A percentile compares a stretch with the other conserved stretches of the same genome.
These are phyloP conservation scores for Chelonia mydas DNA, from an alignment of 2,797 vertebrate species.

Conservation along the genomic window DNA sequence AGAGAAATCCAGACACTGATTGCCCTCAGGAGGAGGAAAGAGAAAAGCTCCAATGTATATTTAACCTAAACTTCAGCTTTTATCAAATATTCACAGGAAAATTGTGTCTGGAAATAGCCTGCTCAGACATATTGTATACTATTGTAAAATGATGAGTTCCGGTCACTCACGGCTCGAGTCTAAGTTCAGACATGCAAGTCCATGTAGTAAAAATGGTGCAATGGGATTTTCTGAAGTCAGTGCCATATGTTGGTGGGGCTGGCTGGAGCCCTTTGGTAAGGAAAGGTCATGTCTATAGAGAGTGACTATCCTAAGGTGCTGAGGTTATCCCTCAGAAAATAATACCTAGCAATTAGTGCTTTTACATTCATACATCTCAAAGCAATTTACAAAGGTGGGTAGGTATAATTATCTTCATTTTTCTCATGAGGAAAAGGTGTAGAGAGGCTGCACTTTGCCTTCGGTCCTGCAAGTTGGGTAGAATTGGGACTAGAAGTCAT, in stretches of 20 bases:
- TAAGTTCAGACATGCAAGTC: constrained; percentile 13
- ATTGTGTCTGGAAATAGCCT: not conserved
- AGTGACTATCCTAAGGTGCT: not conserved
- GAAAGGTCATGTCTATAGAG: constrained; percentile 25
- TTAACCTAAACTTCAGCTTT: constrained; percentile 48
- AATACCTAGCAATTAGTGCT: constrained; percentile 27
- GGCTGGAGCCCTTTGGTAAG: constrained; percentile 2
- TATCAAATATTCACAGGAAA: constrained; percentile 16
- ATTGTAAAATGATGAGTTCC: not conserved
- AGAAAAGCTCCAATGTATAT: constrained; percentile 30
- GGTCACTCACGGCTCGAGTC: not conserved
- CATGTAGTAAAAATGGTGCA: not conserved
- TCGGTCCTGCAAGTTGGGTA: constrained; percentile 2
- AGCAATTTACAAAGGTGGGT: constrained; percentile 36
- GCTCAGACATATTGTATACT: not conserved
- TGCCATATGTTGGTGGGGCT: not conserved
- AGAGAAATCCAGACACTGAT: constrained; percentile 35
- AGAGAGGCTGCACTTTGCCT: constrained; percentile 16
- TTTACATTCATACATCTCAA: constrained; percentile 37
- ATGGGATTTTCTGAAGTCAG: not conserved
- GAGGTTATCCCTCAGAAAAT: not conserved
- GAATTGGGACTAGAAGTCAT: not conserved
- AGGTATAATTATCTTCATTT: not conserved
- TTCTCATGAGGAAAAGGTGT: constrained; percentile 11
- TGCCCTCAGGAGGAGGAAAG: constrained; percentile 37